Evolutionary conservation across 2,113 vertebrate species (phyloP).

Genomic region (Halcyon senegalensis): DNA sequence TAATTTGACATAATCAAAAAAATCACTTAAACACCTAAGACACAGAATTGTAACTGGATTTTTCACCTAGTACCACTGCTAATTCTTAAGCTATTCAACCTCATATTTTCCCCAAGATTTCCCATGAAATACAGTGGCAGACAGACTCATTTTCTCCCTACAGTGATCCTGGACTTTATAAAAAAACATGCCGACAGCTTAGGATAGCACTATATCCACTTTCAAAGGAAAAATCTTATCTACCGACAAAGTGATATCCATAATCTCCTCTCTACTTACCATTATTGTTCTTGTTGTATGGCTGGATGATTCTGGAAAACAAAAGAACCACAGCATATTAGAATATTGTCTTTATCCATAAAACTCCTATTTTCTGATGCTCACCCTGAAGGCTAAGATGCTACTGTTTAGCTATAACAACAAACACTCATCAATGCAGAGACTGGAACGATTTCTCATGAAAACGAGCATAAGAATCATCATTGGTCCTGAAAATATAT

Average conservation of each 20-base stretch:
- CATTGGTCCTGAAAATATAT: not conserved
- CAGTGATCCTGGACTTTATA: not conserved
- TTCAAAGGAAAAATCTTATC: not conserved
- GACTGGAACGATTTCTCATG: not conserved
- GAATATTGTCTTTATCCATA: not conserved
- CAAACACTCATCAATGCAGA: not conserved
- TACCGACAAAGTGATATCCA: not conserved
- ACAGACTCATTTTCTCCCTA: not conserved
- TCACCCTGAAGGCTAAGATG: not conserved
- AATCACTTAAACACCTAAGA: not conserved
- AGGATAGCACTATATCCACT: not conserved
- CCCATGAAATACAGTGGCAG: not conserved
- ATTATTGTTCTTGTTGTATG: conserved; percentile 80
- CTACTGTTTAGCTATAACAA: not conserved
- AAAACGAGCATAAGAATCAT: not conserved
- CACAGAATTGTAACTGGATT: not conserved
- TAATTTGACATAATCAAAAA: not conserved
- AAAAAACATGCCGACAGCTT: not conserved
- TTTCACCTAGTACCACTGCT: not conserved
- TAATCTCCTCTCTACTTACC: conserved; percentile 72
- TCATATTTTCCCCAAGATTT: not conserved
- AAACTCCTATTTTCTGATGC: not conserved
- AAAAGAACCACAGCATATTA: conserved; percentile 13
- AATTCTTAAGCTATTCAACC: not conserved
- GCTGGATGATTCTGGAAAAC: conserved; percentile 82